phyloP scores from a whole-genome alignment of 2,888 invertebrate genomes.

The Congeria kusceri region DNA sequence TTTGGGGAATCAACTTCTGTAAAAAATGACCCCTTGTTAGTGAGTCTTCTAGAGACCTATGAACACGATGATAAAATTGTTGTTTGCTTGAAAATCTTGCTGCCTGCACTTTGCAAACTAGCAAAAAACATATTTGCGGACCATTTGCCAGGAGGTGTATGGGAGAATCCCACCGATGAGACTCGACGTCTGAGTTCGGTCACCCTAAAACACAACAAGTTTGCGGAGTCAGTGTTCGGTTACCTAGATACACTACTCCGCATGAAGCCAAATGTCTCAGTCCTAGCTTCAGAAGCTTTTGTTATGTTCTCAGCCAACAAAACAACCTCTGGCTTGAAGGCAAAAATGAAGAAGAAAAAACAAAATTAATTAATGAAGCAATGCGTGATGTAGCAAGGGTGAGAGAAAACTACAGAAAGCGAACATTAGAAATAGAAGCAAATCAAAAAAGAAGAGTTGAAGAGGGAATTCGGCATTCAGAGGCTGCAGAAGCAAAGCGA shows the following conservation, averaged over 20 bases:
- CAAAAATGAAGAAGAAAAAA: slow-evolving; percentile 38
- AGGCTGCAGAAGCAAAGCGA: slow-evolving; percentile 21
- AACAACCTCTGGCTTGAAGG: slow-evolving; percentile 43
- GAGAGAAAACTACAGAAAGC: slow-evolving; percentile 23
- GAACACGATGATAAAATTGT: slow-evolving; percentile 40
- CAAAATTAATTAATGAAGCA: slow-evolving; percentile 21
- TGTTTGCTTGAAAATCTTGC: slow-evolving; percentile 16
- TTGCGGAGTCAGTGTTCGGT: slow-evolving; percentile 33
- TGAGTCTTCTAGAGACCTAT: slow-evolving; percentile 15
- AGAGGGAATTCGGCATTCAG: slow-evolving; percentile 14
- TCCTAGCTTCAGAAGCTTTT: slow-evolving; percentile 53
- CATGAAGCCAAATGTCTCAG: slow-evolving; percentile 36
- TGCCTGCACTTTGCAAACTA: slow-evolving; percentile 34
- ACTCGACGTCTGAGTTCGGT: not conserved
- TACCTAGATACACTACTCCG: slow-evolving; percentile 25
- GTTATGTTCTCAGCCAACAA: slow-evolving; percentile 55
- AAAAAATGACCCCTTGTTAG: slow-evolving; percentile 30
- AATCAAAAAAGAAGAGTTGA: slow-evolving; percentile 22
- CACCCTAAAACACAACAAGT: slow-evolving; percentile 38
- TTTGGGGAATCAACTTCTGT: slow-evolving; percentile 22
- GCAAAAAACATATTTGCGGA: slow-evolving; percentile 28
- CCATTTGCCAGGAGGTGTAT: slow-evolving; percentile 32
- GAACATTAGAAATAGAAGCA: slow-evolving; percentile 32
- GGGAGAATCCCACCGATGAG: slow-evolving; percentile 13
- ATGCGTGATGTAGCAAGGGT: slow-evolving; percentile 25